Evolutionary conservation across 2,888 invertebrate genomes (phyloP).

Genomic region (Caenorhabditis zanzibari): DNA sequence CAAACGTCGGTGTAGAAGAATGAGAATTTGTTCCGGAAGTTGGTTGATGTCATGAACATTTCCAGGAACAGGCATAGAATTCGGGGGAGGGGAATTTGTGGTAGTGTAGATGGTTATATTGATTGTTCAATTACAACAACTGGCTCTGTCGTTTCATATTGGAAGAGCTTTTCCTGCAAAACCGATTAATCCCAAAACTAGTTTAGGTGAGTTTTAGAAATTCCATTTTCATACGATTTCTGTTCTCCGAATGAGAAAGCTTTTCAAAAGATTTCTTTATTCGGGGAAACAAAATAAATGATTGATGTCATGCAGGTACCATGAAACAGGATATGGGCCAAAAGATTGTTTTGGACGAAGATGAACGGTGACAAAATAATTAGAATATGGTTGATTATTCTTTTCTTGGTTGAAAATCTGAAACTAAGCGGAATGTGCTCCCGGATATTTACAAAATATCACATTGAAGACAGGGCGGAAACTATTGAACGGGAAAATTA

Average conservation of each 20-base stretch:
- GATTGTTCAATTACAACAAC: no score
- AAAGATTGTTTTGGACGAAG: conserved; percentile 29
- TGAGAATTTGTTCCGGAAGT: not conserved
- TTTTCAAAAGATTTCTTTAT: no score
- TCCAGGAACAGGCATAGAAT: conserved; percentile 1
- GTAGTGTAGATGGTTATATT: not conserved
- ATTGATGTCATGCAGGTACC: conserved; percentile 44
- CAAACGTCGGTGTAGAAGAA: not conserved
- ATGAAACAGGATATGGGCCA: conserved; percentile 57
- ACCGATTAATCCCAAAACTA: no score
- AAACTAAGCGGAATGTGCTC: conserved; percentile 33
- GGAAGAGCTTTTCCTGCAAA: no score
- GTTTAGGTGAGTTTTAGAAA: no score
- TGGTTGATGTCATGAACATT: not conserved
- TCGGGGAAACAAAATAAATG: conserved; percentile 10
- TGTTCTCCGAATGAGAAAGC: no score
- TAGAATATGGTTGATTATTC: not conserved
- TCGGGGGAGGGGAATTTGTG: not conserved
- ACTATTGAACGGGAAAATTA: not conserved
- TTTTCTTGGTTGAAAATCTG: not conserved
- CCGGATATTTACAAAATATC: conserved; percentile 65
- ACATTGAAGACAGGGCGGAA: conserved; percentile 53
- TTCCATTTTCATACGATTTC: no score
- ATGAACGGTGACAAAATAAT: conserved; percentile 1
- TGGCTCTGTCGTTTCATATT: no score